Conservation (phyloP, 2,888 invertebrate genomes). For the Acronicta alni region DNA sequence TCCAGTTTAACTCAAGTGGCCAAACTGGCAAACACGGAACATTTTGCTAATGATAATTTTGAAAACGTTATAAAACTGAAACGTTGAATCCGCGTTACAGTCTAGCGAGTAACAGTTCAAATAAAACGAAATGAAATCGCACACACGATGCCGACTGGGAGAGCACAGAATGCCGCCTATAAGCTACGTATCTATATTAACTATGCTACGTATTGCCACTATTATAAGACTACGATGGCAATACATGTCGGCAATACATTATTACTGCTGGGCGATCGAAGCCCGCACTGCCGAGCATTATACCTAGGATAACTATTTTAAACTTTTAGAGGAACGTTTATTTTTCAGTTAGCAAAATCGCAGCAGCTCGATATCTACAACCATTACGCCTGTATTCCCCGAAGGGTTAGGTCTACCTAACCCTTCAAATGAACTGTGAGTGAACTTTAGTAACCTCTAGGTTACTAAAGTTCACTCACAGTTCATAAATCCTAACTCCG, state of each 20-base stretch:
- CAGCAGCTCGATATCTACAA: not conserved
- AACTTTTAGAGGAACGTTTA: not conserved
- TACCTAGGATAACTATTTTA: not conserved
- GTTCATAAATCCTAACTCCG: too few relatives aligned
- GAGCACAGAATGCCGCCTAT: constrained; percentile 53
- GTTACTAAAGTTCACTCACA: too few relatives aligned
- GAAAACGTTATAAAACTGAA: constrained; percentile 52
- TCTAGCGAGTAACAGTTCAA: constrained; percentile 68
- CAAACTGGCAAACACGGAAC: constrained; percentile 39
- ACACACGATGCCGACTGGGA: constrained; percentile 61
- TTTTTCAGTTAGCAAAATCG: constrained; percentile 8
- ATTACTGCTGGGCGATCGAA: constrained; percentile 63
- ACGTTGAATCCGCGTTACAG: constrained; percentile 59
- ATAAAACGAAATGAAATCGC: constrained; percentile 77
- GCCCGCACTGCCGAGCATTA: constrained; percentile 15
- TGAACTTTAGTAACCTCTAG: too few relatives aligned
- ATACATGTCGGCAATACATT: constrained; percentile 67
- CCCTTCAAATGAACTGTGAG: too few relatives aligned
- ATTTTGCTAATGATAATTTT: constrained; percentile 60
- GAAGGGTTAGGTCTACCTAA: too few relatives aligned
- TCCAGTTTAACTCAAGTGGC: constrained; percentile 51
- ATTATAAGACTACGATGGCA: constrained; percentile 69
- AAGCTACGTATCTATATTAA: constrained; percentile 60
- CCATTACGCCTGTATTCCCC: too few relatives aligned
- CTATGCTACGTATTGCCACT: constrained; percentile 63